A percentile compares a stretch with the other conserved stretches of the same genome.
phyloP scores from a whole-genome alignment of 2,888 invertebrate genomes.

The Parnassius glacialis region DNA sequence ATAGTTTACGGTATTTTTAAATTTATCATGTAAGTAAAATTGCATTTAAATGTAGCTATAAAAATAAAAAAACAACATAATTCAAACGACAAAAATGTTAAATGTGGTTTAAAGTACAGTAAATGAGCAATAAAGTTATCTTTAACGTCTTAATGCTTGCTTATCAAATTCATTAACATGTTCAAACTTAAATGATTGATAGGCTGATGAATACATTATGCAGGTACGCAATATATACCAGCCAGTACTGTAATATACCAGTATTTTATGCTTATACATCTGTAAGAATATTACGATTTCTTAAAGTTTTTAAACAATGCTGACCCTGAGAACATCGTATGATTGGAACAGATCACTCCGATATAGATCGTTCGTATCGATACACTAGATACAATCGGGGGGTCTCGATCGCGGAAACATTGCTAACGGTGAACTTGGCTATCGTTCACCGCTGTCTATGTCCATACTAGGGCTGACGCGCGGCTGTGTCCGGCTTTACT shows the following conservation, averaged over 20 bases:
- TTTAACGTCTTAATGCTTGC: constrained; percentile 1
- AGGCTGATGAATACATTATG: not conserved
- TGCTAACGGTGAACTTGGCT: constrained; percentile 23
- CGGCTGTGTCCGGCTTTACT: constrained; percentile 17
- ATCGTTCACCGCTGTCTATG: constrained; percentile 17
- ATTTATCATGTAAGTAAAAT: too few relatives aligned
- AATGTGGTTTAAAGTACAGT: not conserved
- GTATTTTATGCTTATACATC: constrained; percentile 1
- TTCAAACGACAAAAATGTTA: too few relatives aligned
- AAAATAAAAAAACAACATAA: too few relatives aligned
- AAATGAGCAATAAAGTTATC: not conserved
- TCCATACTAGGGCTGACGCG: constrained; percentile 25
- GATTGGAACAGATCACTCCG: constrained; percentile 21
- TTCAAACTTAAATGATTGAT: not conserved
- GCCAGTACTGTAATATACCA: not conserved
- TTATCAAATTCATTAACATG: constrained; percentile 4
- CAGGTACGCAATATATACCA: not conserved
- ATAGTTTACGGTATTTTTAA: too few relatives aligned
- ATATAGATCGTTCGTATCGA: constrained; percentile 19
- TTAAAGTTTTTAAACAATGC: constrained; percentile 20
- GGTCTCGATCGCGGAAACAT: constrained; percentile 27
- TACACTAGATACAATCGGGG: constrained; percentile 20
- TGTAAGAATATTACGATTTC: constrained; percentile 21
- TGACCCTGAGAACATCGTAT: constrained; percentile 24
- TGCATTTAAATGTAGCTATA: too few relatives aligned